Evolutionary conservation across 1,140 invertebrate species (phyloP).

Genomic region (Drosophila santomea): DNA sequence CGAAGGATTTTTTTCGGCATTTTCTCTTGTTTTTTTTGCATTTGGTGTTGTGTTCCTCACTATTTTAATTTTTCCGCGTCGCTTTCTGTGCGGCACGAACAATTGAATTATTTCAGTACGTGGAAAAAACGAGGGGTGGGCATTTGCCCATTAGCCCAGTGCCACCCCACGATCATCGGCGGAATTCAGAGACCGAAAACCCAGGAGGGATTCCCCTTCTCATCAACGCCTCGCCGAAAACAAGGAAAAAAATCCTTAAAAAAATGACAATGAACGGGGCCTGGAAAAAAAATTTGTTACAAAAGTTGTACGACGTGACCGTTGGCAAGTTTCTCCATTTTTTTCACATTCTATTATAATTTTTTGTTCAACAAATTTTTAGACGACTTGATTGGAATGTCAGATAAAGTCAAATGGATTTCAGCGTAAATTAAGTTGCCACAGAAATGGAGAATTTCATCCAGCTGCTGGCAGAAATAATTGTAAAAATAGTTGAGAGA

Average conservation of each 20-base stretch:
- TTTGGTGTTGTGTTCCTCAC: slow-evolving; percentile 53
- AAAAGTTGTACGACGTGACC: slow-evolving; percentile 81
- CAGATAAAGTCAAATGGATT: slow-evolving; percentile 84
- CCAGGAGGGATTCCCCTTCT: slow-evolving; percentile 28
- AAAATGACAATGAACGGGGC: slow-evolving; percentile 49
- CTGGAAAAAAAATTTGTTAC: slow-evolving; percentile 74
- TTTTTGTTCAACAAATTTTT: slow-evolving; percentile 73
- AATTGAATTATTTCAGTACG: slow-evolving; percentile 84
- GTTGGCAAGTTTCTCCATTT: slow-evolving; percentile 58
- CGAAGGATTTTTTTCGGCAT: slow-evolving; percentile 42
- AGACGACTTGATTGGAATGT: slow-evolving; percentile 82
- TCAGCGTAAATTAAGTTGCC: slow-evolving; percentile 82
- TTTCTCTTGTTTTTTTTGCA: slow-evolving; percentile 46
- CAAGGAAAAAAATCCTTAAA: slow-evolving; percentile 44
- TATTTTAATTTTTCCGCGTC: slow-evolving; percentile 81
- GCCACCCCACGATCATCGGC: slow-evolving; percentile 70
- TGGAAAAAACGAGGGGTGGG: slow-evolving; percentile 69
- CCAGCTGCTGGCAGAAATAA: slow-evolving; percentile 43
- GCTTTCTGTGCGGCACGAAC: slow-evolving; percentile 71
- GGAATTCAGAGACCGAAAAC: neutral
- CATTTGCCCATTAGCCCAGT: slow-evolving; percentile 62
- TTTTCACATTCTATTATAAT: slow-evolving; percentile 40
- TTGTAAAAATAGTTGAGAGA: neutral
- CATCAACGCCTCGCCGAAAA: slow-evolving; percentile 48
- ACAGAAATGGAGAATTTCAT: slow-evolving; percentile 57